Evolutionary conservation across 2,888 invertebrate genomes (phyloP).

Genomic region (Lycophotia porphyrea): DNA sequence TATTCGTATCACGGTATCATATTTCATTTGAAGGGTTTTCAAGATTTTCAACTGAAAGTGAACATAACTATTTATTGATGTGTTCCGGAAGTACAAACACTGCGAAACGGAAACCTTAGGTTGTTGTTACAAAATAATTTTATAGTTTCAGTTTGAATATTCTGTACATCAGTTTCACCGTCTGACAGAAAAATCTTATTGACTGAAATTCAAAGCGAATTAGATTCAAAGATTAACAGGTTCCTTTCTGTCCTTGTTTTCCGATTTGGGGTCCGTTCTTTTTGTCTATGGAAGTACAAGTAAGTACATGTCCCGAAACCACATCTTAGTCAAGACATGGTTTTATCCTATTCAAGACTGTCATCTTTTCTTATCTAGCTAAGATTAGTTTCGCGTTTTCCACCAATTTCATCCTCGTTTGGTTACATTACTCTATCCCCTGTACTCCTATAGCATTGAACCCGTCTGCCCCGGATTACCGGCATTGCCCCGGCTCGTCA

Average conservation of each 20-base stretch:
- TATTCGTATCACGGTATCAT: neutral
- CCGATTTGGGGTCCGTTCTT: neutral
- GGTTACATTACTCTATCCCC: too few species aligned
- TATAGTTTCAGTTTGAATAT: neutral
- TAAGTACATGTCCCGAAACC: neutral
- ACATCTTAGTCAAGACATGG: neutral
- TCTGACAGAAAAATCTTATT: neutral
- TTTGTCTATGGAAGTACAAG: neutral
- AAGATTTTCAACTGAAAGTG: neutral
- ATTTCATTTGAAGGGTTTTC: neutral
- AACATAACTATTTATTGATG: conserved; percentile 3
- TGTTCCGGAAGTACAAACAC: neutral
- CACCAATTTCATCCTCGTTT: neutral
- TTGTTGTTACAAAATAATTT: neutral
- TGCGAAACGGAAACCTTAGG: neutral
- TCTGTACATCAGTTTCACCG: neutral
- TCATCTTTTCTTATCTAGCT: neutral
- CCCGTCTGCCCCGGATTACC: conserved; percentile 9
- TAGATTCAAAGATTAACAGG: neutral
- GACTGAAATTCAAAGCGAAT: neutral
- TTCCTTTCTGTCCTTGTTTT: neutral
- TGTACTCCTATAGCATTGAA: neutral
- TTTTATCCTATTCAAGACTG: too few species aligned
- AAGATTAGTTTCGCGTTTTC: neutral
- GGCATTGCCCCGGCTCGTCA: conserved; percentile 3